phyloP scores from a whole-genome alignment of 2,888 invertebrate species.

The Salpingus planirostris region DNA sequence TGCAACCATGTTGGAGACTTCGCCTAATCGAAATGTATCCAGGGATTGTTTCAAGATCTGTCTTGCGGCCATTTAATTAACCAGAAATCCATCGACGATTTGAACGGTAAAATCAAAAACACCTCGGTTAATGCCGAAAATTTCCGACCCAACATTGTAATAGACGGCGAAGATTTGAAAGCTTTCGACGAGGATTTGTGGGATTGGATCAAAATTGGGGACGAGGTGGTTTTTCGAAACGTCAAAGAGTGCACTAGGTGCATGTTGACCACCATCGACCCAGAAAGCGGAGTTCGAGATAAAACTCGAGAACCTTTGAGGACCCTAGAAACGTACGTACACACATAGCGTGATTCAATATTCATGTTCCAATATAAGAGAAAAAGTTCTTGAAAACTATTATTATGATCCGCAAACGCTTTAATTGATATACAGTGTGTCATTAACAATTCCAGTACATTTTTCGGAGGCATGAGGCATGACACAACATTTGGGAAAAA shows the following conservation, averaged over 20 bases:
- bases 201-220: slow-evolving; percentile 50
- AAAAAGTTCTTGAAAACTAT: slow-evolving; percentile 2
- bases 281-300: slow-evolving; percentile 33
- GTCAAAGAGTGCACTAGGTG: slow-evolving; percentile 52
- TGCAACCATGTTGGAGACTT: not conserved
- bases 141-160: slow-evolving; percentile 50
- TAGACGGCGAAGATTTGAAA: slow-evolving; percentile 37
- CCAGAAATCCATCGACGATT: slow-evolving; percentile 44
- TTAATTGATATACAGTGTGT: too few species aligned
- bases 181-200: slow-evolving; percentile 48
- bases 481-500: too few species aligned
- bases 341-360: too few species aligned
- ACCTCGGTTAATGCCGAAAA: slow-evolving; percentile 39
- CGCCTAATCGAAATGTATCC: slow-evolving; percentile 11
- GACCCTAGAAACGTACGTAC: slow-evolving; percentile 45
- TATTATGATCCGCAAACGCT: too few species aligned
- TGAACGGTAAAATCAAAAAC: slow-evolving; percentile 42
- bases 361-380: too few species aligned
- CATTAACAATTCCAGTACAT: too few species aligned
- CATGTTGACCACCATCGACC: slow-evolving; percentile 40
- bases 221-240: slow-evolving; percentile 42
- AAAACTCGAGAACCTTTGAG: slow-evolving; percentile 44
- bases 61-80: slow-evolving; percentile 47
- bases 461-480: too few species aligned
- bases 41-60: slow-evolving; percentile 48